Evolutionary conservation across 2,888 invertebrate genomes (phyloP).

Genomic region (Himalopsyche kuldschensis): DNA sequence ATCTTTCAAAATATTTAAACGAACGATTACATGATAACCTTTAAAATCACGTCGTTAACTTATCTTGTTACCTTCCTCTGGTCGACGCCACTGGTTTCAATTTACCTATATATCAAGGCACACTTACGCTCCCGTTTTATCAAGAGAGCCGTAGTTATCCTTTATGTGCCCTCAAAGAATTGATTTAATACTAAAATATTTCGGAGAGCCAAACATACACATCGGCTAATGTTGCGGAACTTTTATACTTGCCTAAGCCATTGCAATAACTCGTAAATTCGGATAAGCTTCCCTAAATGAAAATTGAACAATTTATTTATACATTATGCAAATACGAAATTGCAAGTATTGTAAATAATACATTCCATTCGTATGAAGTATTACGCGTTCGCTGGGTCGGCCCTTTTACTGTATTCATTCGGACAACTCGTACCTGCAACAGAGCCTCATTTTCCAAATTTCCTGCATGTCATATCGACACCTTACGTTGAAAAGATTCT

Average conservation of each 20-base stretch:
- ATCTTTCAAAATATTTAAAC: too few relatives aligned
- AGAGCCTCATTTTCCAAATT: too few relatives aligned
- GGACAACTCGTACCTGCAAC: too few relatives aligned
- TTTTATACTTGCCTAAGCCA: background rate
- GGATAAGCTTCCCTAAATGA: background rate
- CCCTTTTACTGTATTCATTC: too few relatives aligned
- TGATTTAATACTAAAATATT: slow-evolving; percentile 40
- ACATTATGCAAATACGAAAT: too few relatives aligned
- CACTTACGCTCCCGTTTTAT: slow-evolving; percentile 36
- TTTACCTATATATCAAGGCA: slow-evolving; percentile 38
- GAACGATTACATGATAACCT: too few relatives aligned
- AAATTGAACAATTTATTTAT: background rate
- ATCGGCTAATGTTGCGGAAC: slow-evolving; percentile 26
- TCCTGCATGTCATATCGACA: too few relatives aligned
- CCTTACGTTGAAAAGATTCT: too few relatives aligned
- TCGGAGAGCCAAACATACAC: slow-evolving; percentile 16
- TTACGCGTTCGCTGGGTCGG: too few relatives aligned
- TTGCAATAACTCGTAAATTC: background rate
- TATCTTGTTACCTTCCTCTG: background rate
- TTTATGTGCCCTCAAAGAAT: slow-evolving; percentile 39
- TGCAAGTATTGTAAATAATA: too few relatives aligned
- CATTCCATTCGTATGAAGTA: too few relatives aligned
- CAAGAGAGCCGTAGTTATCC: slow-evolving; percentile 39
- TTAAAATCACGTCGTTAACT: too few relatives aligned
- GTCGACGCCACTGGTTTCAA: slow-evolving; percentile 18